These are phyloP conservation scores for Xyliphius kryptos DNA, from an alignment of 2,113 vertebrate species.

Conservation along the genomic window DNA sequence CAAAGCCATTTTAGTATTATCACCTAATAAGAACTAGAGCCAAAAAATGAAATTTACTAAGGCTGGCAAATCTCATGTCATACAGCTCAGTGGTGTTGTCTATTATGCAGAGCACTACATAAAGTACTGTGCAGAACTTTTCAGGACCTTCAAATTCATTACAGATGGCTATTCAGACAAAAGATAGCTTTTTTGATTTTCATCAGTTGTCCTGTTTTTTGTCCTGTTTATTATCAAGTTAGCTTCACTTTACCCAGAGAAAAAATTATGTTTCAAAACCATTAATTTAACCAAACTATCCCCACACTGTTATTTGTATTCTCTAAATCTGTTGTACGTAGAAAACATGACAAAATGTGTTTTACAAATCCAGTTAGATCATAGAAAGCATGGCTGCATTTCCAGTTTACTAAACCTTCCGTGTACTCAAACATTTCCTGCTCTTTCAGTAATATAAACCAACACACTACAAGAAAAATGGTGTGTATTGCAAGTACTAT, in stretches of 20 bases:
- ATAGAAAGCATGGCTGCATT: slow-evolving; percentile 39
- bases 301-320: slow-evolving; percentile 1
- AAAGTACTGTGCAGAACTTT: slow-evolving; percentile 48
- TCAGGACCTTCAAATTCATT: slow-evolving; percentile 62
- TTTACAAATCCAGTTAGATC: slow-evolving; percentile 43
- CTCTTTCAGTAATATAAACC: slow-evolving; percentile 64
- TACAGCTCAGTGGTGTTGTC: slow-evolving; percentile 44
- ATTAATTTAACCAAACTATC: slow-evolving; percentile 35
- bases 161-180: slow-evolving; percentile 56
- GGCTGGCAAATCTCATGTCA: slow-evolving; percentile 44
- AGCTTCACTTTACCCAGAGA: slow-evolving; percentile 43
- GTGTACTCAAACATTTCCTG: slow-evolving; percentile 54
- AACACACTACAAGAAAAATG: slow-evolving; percentile 56
- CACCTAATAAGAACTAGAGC: slow-evolving; percentile 64
- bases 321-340: slow-evolving; percentile 17
- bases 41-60: slow-evolving; percentile 53
- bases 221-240: slow-evolving; percentile 47
- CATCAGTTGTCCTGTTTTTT: slow-evolving; percentile 55
- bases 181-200: slow-evolving; percentile 59
- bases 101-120: slow-evolving; percentile 48
- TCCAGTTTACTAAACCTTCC: slow-evolving; percentile 28
- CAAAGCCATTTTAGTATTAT: slow-evolving; percentile 61
- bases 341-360: slow-evolving; percentile 30
- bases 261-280: slow-evolving; percentile 39
- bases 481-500: slow-evolving; percentile 57